Base-by-base conservation (phyloP, 2,113 vertebrate genomes). In the Nestor notabilis region DNA sequence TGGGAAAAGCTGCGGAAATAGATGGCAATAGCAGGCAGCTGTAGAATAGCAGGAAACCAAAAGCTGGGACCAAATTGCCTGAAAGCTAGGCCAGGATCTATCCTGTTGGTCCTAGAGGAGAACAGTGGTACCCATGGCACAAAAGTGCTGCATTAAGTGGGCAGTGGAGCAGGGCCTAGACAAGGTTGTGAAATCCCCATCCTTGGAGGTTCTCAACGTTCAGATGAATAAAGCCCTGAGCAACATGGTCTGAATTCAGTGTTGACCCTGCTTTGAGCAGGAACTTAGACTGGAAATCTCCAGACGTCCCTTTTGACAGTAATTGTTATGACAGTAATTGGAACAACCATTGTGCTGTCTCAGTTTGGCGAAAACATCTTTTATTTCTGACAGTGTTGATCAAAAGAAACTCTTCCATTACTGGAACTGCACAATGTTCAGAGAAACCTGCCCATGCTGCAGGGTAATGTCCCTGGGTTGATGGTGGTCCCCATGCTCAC, bases 41-140 rank as follows among this genome's bases (percentile, higher is more conserved):
- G 25, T 33, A 20, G n/a, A 20, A 23, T 13, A 88, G 37, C 44
- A 77, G 75, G 61, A 11, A 71, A 16, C 23, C 0, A 2, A 76
- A 72, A 71, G 31, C 37, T 31, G 69, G 19, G 49, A 19, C 13
- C 33, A 37, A 83, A 53, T 5, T 28, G 39, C 17, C 49, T 50
- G 64, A 7, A 69, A 87, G 19, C 29, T 46, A 64, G 35, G 43
- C 35, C 6, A 25, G 5, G 76, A 63, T 77, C 9, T 39, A 55
- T 33, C 72, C 5, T 47, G 31, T 17, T 77, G 74, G 33, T 83
- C 28, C 6, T 5, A 9, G 50, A 33, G 27, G 12, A 29, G 18
- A 43, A 2, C 0, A 0, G 46, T 5, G 43, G 13, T 4, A 37
- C 11, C 23, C 37, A 6, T 0, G 10, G 55, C 49, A 70, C 16